Conservation (phyloP, 1,140 invertebrate genomes). For the Procambarus virginalis region DNA sequence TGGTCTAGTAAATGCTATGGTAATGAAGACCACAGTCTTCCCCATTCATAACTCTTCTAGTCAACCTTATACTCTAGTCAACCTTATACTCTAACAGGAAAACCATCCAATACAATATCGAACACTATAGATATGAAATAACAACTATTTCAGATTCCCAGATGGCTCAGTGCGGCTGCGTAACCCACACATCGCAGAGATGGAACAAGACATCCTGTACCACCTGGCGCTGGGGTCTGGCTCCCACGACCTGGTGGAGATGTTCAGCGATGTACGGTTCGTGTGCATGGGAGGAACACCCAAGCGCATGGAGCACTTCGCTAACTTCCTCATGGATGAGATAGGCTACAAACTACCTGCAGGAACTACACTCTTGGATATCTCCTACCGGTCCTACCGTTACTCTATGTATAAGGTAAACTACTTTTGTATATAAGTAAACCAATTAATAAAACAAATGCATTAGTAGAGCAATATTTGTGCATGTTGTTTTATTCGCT, state of each 20-base stretch:
- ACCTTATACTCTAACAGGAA: background rate
- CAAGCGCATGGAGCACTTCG: slow-evolving; percentile 94
- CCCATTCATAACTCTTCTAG: too few relatives aligned
- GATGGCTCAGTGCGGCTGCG: slow-evolving; percentile 81
- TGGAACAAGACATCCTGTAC: slow-evolving; percentile 96
- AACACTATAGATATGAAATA: background rate
- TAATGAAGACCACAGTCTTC: too few relatives aligned
- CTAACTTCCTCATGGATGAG: slow-evolving; percentile 90
- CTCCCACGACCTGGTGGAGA: slow-evolving; percentile 93
- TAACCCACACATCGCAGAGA: slow-evolving; percentile 90
- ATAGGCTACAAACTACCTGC: slow-evolving; percentile 91
- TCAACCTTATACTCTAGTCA: background rate
- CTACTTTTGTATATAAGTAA: too few relatives aligned
- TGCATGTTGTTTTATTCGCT: too few relatives aligned
- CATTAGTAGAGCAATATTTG: too few relatives aligned
- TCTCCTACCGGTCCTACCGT: slow-evolving; percentile 92
- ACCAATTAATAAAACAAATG: too few relatives aligned
- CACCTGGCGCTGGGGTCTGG: slow-evolving; percentile 93
- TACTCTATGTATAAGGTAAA: slow-evolving; percentile 98
- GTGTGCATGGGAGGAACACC: slow-evolving; percentile 96
- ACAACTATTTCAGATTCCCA: slow-evolving; percentile 36
- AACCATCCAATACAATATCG: background rate
- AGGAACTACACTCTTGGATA: slow-evolving; percentile 89
- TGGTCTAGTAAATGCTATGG: too few relatives aligned
- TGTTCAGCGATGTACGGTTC: slow-evolving; percentile 97